phyloP scores from a whole-genome alignment of 2,888 invertebrate species.

The Drosophila barbarae region DNA sequence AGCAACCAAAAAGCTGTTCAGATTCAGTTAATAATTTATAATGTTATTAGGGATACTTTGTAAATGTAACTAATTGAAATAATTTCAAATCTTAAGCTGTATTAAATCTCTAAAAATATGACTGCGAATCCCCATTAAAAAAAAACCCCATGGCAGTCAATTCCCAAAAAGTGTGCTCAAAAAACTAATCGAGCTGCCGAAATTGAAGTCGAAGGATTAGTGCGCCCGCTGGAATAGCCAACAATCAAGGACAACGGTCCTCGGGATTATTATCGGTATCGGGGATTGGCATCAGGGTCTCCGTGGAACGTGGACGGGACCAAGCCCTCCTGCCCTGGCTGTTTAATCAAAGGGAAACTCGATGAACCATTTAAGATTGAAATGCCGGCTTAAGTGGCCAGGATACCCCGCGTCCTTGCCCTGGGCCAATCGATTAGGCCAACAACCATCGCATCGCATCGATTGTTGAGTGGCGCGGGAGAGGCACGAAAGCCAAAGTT shows the following conservation, averaged over 20 bases:
- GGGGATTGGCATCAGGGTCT: background rate
- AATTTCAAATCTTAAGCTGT: background rate
- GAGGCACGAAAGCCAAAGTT: slow-evolving; percentile 15
- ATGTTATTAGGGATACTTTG: too few relatives aligned
- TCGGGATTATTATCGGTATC: background rate
- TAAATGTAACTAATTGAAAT: background rate
- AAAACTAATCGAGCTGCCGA: slow-evolving; percentile 1
- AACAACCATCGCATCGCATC: slow-evolving; percentile 4
- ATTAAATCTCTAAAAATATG: too few relatives aligned
- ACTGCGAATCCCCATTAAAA: background rate
- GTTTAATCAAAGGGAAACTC: slow-evolving; percentile 31
- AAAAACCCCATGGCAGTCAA: background rate
- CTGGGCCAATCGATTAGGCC: slow-evolving; percentile 4
- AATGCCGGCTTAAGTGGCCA: slow-evolving; percentile 20
- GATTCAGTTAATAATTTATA: too few relatives aligned
- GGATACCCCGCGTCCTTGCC: background rate
- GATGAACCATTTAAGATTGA: slow-evolving; percentile 33
- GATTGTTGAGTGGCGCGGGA: slow-evolving; percentile 5
- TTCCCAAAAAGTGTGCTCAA: background rate
- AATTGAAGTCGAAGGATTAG: background rate
- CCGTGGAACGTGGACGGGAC: background rate
- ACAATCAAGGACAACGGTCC: background rate
- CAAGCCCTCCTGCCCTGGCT: background rate
- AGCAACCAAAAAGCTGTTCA: too few relatives aligned
- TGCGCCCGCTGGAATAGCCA: background rate